Conservation (phyloP, 2,797 vertebrate species). For the Hemibagrus guttatus region DNA sequence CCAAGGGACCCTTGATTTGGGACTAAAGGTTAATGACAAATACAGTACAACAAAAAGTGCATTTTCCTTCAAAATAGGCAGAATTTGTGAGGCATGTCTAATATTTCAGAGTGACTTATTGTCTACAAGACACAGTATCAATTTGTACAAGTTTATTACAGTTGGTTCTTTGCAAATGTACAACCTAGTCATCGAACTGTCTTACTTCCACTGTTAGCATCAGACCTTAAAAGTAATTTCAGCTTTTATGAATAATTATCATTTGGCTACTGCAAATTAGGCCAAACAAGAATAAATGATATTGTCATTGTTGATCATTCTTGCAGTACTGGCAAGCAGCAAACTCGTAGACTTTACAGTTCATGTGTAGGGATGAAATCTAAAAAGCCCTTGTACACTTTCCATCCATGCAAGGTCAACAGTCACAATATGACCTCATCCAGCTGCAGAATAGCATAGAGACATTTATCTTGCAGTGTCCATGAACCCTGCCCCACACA, state of each 20-base stretch:
- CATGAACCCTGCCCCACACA: slow-evolving; percentile 21
- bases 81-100: neutral
- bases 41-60: neutral
- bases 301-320: neutral
- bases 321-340: neutral
- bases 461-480: slow-evolving; percentile 41
- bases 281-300: neutral
- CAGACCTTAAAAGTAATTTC: slow-evolving; percentile 3
- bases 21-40: neutral
- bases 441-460: slow-evolving; percentile 26
- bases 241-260: neutral
- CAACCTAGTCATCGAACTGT: neutral
- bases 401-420: neutral
- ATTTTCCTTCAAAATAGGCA: neutral
- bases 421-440: slow-evolving; percentile 8
- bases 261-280: neutral
- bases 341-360: neutral
- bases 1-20: neutral
- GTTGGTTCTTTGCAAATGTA: neutral
- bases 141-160: neutral
- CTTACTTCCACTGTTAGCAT: neutral
- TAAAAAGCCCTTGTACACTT: neutral
- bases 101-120: neutral
- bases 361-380: neutral
- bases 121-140: neutral